Evolutionary conservation across 2,888 invertebrate species (phyloP).

Genomic region (Aleiodes leptofemur): DNA sequence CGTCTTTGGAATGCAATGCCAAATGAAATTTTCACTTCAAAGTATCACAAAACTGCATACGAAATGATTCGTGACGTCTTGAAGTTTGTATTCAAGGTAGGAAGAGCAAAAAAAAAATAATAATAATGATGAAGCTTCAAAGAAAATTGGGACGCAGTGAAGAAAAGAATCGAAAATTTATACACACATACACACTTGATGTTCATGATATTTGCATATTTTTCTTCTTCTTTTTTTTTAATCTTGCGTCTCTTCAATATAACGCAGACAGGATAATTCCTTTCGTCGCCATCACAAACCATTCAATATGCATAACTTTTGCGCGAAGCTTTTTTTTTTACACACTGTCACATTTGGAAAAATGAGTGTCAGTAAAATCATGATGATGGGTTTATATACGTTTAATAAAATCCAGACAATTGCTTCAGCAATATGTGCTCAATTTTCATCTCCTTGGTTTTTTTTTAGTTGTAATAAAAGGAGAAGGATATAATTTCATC

Average conservation of each 20-base stretch:
- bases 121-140: conserved; percentile 34
- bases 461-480: too few species aligned
- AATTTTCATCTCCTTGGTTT: too few species aligned
- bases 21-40: conserved; percentile 15
- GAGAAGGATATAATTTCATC: too few species aligned
- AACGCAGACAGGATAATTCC: conserved; percentile 33
- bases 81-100: conserved; percentile 24
- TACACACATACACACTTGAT: neutral
- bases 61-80: conserved; percentile 5
- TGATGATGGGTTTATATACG: conserved; percentile 18
- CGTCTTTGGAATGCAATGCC: conserved; percentile 14
- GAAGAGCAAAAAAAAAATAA: conserved; percentile 8
- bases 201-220: conserved; percentile 39
- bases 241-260: conserved; percentile 1
- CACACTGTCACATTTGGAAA: conserved; percentile 16
- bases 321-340: neutral
- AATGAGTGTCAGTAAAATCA: neutral
- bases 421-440: too few species aligned
- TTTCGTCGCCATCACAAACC: neutral
- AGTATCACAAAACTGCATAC: conserved; percentile 1
- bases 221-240: neutral
- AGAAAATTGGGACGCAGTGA: conserved; percentile 44
- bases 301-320: conserved; percentile 34
- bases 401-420: too few species aligned
- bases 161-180: conserved; percentile 32